phyloP scores from a whole-genome alignment of 2,797 vertebrate genomes.

The Catostomus latipinnis region DNA sequence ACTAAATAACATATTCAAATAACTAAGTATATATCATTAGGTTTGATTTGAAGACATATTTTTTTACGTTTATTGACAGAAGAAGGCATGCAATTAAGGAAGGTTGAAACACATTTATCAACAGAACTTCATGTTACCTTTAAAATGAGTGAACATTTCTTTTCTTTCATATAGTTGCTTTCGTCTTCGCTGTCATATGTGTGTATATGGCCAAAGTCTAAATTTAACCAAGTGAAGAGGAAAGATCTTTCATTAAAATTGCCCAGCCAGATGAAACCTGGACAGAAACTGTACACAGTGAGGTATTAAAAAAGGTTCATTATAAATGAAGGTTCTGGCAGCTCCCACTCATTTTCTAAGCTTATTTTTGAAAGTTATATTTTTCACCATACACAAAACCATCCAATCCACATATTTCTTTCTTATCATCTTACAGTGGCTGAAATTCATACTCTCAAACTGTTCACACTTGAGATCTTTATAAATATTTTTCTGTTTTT shows the following conservation, averaged over 20 bases:
- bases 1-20: neutral
- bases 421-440: neutral
- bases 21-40: neutral
- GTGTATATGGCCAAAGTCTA: neutral
- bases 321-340: neutral
- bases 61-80: conserved; percentile 9
- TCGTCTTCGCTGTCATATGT: neutral
- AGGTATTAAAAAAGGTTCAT: neutral
- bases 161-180: neutral
- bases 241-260: neutral
- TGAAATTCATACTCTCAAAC: neutral
- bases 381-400: neutral
- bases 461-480: neutral
- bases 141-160: neutral
- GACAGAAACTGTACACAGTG: neutral
- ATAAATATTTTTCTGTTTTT: neutral
- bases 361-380: neutral
- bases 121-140: conserved; percentile 8
- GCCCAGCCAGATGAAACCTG: neutral
- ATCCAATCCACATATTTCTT: neutral
- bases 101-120: neutral
- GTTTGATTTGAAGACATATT: neutral
- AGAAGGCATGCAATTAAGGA: conserved; percentile 16
- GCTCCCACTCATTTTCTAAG: neutral
- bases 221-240: neutral